Conservation (phyloP, 2,888 invertebrate genomes). For the Zhuqinia jingwanae region DNA sequence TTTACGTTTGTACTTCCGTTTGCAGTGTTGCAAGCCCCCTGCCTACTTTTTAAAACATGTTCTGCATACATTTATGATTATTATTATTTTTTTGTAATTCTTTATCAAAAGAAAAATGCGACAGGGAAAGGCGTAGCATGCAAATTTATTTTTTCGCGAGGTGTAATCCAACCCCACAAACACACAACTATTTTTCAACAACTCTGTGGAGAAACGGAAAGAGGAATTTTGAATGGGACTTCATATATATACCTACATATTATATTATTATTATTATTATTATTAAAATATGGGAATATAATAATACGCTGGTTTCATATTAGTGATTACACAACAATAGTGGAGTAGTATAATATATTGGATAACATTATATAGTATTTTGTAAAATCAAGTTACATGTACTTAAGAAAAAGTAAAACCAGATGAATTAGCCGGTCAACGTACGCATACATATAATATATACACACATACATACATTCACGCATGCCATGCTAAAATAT, state of each 20-base stretch:
- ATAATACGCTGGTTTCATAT: no score
- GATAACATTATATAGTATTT: not conserved
- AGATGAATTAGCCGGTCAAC: conserved; percentile 33
- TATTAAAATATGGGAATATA: no score
- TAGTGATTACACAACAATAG: not conserved
- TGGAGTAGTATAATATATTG: no score
- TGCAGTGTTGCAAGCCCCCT: conserved; percentile 24
- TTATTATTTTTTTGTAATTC: conserved; percentile 18
- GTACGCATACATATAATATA: not conserved
- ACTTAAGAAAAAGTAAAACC: conserved; percentile 1
- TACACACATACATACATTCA: conserved; percentile 5
- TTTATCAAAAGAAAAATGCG: conserved; percentile 53
- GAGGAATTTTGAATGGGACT: conserved; percentile 20
- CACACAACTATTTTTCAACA: conserved; percentile 47
- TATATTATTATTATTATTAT: no score
- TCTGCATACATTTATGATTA: conserved; percentile 11
- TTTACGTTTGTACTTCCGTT: not conserved
- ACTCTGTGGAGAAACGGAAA: conserved; percentile 42
- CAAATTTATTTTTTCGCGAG: conserved; percentile 57
- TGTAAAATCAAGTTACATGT: conserved; percentile 39
- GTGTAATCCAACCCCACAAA: not conserved
- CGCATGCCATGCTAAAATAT: conserved; percentile 3
- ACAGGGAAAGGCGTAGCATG: conserved; percentile 50
- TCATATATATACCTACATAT: no score
- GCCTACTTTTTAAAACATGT: not conserved